Conservation (phyloP, 2,113 vertebrate species). For the Dascyllus trimaculatus region DNA sequence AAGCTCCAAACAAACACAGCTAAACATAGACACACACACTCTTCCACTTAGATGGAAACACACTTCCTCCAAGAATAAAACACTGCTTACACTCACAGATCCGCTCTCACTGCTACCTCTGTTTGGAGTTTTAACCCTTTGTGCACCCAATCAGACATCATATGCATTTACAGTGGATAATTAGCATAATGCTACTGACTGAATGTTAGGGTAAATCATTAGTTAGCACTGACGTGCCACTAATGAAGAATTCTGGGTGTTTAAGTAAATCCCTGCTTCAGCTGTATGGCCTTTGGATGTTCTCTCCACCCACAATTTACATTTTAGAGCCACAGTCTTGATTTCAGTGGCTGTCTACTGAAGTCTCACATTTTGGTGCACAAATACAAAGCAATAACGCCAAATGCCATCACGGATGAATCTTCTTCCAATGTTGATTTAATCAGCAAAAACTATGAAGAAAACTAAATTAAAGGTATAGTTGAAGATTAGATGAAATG, state of each 20-base stretch:
- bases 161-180: not conserved
- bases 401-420: no score
- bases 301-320: no score
- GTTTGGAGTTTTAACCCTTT: constrained; percentile 2
- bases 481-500: no score
- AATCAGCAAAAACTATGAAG: no score
- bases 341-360: no score
- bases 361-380: no score
- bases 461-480: no score
- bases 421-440: no score
- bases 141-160: not conserved
- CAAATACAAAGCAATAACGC: no score
- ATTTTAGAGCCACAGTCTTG: no score
- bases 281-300: not conserved
- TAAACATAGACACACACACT: constrained; percentile 60
- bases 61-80: constrained; percentile 35
- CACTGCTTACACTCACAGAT: not conserved
- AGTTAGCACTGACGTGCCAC: not conserved
- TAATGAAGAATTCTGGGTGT: not conserved
- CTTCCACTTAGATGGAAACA: constrained; percentile 32
- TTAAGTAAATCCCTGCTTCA: not conserved
- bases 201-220: not conserved
- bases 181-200: not conserved
- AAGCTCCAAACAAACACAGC: constrained; percentile 64
- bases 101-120: not conserved